Base-by-base conservation (phyloP, 2,888 invertebrate species). In the Reticulitermes lucifugus region DNA sequence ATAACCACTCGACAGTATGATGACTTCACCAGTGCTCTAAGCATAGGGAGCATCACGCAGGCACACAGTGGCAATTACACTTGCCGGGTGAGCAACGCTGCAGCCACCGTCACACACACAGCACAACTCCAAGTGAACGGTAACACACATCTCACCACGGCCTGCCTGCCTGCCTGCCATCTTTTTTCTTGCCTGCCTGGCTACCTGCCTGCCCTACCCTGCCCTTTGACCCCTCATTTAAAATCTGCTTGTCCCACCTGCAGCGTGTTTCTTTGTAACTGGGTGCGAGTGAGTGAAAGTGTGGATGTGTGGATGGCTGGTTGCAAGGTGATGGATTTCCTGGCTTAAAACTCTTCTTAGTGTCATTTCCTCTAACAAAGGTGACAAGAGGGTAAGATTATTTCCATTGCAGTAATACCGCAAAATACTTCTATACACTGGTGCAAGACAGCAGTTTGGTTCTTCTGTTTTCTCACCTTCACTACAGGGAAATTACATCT, bases 41-140 rank as follows among this genome's bases (percentile, higher is more conserved):
- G 93, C 91, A 93, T 93, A 89, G 92, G 92, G 89, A 92, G 92
- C 90, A 92, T 93, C 89, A 92, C 92, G 89, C 91, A 92, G 89
- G 91, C 91, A 88, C 93, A 93, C 90, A 92, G 92, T 89, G 93
- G 94, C 92, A 93, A 92, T 87, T 93, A 93, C 89, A 92, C 92
- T 89, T 93, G 93, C 90, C 92, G 91, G 89, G 93, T 92, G 89
- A 91, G 92, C 91, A 93, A 93, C 90, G 92, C 92, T 90, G 93
- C 93, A 89, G 93, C 92, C 88, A 92, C 91, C 89, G 92, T 92
- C 90, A 91, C 92, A 90, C 92, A 93, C 91, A 92, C 93, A 89
- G 92, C 93, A 90, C 91, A 91, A 90, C 92, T 93, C 89, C 91
- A 92, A 91, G 93, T 93, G 90, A 93, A 93, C 91, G 93, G 93